Evolutionary conservation across 2,888 invertebrate genomes (phyloP).

Genomic region (Troides helena): DNA sequence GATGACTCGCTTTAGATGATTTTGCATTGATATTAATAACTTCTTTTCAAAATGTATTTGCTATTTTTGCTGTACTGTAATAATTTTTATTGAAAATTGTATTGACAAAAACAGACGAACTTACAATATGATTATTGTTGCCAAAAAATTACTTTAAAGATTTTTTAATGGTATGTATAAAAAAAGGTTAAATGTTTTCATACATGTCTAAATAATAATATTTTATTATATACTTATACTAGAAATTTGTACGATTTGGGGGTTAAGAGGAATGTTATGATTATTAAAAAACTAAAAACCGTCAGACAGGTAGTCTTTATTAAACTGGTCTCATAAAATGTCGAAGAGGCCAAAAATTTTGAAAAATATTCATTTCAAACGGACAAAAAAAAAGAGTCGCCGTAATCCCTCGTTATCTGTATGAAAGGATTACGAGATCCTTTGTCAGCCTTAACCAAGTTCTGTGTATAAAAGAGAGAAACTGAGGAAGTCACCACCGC

Average conservation of each 20-base stretch:
- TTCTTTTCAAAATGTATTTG: not conserved
- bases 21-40: slow-evolving; percentile 34
- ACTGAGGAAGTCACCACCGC: slow-evolving; percentile 52
- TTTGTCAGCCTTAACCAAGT: slow-evolving; percentile 57
- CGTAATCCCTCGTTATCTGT: slow-evolving; percentile 61
- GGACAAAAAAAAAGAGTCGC: slow-evolving; percentile 53
- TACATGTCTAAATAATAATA: too few relatives aligned
- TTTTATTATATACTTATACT: too few relatives aligned
- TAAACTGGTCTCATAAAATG: not conserved
- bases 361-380: slow-evolving; percentile 39
- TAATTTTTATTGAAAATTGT: not conserved
- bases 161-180: not conserved
- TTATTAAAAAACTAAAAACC: slow-evolving; percentile 1
- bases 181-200: too few relatives aligned
- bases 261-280: not conserved
- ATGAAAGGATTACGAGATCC: slow-evolving; percentile 68
- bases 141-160: too few relatives aligned
- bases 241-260: too few relatives aligned
- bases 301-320: slow-evolving; percentile 1
- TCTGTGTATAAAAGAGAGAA: slow-evolving; percentile 52
- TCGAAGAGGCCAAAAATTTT: slow-evolving; percentile 13
- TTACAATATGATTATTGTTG: not conserved
- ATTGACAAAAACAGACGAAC: not conserved
- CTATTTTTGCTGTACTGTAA: not conserved
- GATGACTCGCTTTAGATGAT: slow-evolving; percentile 42